Base-by-base conservation (phyloP, 2,888 invertebrate genomes). In the Mythimna albipuncta region DNA sequence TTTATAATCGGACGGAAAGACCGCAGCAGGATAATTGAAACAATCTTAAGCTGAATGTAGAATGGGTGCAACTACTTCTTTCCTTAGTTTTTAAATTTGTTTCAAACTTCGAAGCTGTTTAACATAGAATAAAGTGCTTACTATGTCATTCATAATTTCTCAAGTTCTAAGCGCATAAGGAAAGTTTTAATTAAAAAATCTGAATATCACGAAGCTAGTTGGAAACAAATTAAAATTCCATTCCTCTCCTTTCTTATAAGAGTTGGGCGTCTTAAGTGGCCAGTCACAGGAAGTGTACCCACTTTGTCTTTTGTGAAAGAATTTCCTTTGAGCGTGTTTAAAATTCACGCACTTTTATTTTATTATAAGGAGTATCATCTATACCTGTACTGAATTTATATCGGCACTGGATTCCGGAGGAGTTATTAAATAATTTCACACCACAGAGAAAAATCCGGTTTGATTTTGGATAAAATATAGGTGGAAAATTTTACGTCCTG, bases 141-240 rank as follows among this genome's bases (percentile, higher is more conserved):
- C 57, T 58, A 52, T 41, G 50, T 54, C 47, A 47, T 55, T 58
- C 10, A 59, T 75, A 75, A 75, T 35, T 69, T 32, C 44, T 65
- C 59, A 75, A 75, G 62, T 69, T 62, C 64, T 65, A 67, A 71
- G 69, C 64, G 52, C 77, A 57, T 41, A 64, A 44, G 59, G 21
- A 52, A 80, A 84, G 73, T 83, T 82, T 77, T 77, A 83, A 83
- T 83, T 81, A 72, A 81, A 79, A 77, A 81, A 81, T 75, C 70
- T 52, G 59, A 77, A 81, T 77, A 75, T 57, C 58, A 35, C 10
- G 65, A 32, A 52, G 54, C 69, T 68, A 65, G 64, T 69, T 68
- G n/a, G 16, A 55, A 75, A 73, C 68, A 76, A 66, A 71, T 82
- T 66, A 52, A 83, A 76, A 83, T 82, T 77, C 75, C 38, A 80